Evolutionary conservation across 2,797 vertebrate species (phyloP).

Genomic region (Coluber constrictor): DNA sequence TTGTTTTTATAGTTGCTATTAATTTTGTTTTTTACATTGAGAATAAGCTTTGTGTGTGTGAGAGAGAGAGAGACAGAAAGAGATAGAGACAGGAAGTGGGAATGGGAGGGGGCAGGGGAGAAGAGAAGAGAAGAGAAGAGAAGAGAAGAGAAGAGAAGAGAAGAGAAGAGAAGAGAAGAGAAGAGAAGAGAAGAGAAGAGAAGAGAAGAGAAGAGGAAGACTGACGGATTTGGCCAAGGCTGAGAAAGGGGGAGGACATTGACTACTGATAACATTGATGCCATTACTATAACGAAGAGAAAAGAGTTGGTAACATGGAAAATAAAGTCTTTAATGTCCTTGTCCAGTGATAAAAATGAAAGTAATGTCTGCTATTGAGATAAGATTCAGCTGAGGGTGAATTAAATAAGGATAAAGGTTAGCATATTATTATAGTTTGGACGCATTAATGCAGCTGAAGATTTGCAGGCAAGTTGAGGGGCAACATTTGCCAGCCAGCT

Average conservation of each 20-base stretch:
- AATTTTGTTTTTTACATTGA: background rate
- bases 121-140: background rate
- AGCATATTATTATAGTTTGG: background rate
- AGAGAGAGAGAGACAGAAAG: background rate
- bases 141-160: background rate
- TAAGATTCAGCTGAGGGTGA: background rate
- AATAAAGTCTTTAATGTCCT: background rate
- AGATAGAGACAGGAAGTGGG: background rate
- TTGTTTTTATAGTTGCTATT: background rate
- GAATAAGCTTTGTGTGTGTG: background rate
- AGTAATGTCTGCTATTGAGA: background rate
- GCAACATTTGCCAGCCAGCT: background rate
- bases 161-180: background rate
- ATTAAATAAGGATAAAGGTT: background rate
- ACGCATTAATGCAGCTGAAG: background rate
- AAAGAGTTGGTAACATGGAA: background rate
- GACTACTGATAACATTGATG: background rate
- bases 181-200: background rate
- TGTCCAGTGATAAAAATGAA: background rate
- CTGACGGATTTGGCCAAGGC: background rate
- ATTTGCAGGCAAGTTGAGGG: background rate
- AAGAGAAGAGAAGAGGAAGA: background rate
- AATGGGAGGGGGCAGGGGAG: too few relatives aligned
- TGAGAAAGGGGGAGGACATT: background rate
- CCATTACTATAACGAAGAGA: background rate